Evolutionary conservation across 2,888 invertebrate genomes (phyloP).

Genomic region (Scaptomyza cyrtandrae): DNA sequence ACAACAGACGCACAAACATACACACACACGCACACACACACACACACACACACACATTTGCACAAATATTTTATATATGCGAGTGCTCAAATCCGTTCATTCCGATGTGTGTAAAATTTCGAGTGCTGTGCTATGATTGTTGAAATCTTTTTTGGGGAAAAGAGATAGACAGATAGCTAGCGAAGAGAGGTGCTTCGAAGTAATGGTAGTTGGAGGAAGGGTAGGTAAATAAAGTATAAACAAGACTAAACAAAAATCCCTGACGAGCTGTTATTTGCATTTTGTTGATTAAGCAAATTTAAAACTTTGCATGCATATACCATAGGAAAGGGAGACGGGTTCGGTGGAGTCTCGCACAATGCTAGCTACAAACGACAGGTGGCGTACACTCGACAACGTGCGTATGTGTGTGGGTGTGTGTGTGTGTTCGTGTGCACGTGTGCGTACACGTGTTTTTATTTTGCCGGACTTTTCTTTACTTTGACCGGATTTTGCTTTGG

Average conservation of each 20-base stretch:
- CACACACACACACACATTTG: constrained; percentile 2
- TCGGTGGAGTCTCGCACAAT: constrained; percentile 2
- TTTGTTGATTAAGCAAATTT: constrained; percentile 70
- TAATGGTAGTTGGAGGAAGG: background rate
- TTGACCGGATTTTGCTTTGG: constrained; percentile 49
- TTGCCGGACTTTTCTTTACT: constrained; percentile 51
- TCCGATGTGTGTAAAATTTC: constrained; percentile 18
- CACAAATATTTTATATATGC: constrained; percentile 20
- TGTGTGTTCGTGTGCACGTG: no score
- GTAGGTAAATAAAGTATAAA: constrained; percentile 53
- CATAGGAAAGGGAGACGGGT: background rate
- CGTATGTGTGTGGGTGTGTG: constrained; percentile 4
- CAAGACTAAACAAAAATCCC: constrained; percentile 59
- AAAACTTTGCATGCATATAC: constrained; percentile 50
- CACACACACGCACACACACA: constrained; percentile 5
- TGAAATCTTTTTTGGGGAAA: constrained; percentile 5
- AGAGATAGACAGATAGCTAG: background rate
- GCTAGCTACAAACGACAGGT: constrained; percentile 41
- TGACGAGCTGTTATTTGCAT: constrained; percentile 63
- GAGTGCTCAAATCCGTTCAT: constrained; percentile 11
- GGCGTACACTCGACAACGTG: constrained; percentile 25
- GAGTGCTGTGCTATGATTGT: constrained; percentile 25
- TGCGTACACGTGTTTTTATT: constrained; percentile 31
- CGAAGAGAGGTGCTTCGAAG: background rate
- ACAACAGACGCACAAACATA: constrained; percentile 7